phyloP scores from a whole-genome alignment of 2,797 vertebrate genomes.

The Calcarius lapponicus region DNA sequence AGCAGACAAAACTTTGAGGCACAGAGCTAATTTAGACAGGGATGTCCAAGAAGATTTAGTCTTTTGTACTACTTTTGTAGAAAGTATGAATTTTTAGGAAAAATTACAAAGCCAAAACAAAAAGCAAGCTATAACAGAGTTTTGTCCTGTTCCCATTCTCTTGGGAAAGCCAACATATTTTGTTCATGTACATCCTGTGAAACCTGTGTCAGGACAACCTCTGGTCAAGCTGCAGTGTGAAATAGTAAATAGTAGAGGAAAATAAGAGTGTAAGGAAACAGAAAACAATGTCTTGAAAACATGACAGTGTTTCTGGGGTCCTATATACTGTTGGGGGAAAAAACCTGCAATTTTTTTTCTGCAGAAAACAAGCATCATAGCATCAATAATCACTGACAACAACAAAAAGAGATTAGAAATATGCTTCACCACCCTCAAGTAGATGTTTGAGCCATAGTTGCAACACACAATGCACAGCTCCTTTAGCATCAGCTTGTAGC shows the following conservation, averaged over 20 bases:
- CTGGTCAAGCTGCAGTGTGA: background rate
- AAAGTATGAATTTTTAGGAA: background rate
- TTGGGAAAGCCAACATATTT: background rate
- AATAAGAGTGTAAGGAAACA: background rate
- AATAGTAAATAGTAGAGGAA: background rate
- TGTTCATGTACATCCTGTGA: accelerated
- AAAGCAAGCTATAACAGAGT: background rate
- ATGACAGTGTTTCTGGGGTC: background rate
- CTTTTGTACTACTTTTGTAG: background rate
- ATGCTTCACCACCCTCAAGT: background rate
- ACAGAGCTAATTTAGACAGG: background rate
- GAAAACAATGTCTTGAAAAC: background rate
- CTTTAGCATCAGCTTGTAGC: background rate
- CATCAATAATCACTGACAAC: background rate
- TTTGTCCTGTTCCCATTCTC: background rate
- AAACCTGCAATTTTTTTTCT: background rate
- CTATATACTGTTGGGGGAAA: background rate
- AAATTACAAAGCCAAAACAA: background rate
- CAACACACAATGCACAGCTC: background rate
- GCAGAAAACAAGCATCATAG: background rate
- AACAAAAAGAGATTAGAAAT: background rate
- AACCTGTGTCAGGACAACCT: background rate
- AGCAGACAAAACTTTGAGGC: background rate
- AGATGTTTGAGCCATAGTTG: background rate
- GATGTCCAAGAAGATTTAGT: background rate